Conservation (phyloP, 2,888 invertebrate genomes). For the Netelia virgata region DNA sequence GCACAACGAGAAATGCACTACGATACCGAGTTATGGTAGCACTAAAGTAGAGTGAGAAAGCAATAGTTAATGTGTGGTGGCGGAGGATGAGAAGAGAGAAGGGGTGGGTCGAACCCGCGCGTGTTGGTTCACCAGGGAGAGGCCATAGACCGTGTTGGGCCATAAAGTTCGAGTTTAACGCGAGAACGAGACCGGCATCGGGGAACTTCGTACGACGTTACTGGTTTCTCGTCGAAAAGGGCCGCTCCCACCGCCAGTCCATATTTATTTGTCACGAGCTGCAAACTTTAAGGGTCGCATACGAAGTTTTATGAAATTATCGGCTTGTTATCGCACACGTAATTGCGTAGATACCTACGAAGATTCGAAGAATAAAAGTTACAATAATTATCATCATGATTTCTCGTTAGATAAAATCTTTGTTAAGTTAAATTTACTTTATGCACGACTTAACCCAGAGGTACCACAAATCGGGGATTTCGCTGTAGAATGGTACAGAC, state of each 20-base stretch:
- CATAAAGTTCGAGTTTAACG: constrained; percentile 43
- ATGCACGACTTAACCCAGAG: too few species aligned
- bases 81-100: not conserved
- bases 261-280: not conserved
- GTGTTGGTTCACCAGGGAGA: constrained; percentile 43
- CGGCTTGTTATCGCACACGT: too few species aligned
- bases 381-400: too few species aligned
- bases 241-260: not conserved
- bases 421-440: too few species aligned
- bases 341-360: too few species aligned
- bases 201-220: not conserved
- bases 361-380: too few species aligned
- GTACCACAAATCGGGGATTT: too few species aligned
- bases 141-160: constrained; percentile 50
- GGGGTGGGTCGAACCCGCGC: constrained; percentile 20
- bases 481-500: too few species aligned
- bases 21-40: constrained; percentile 35
- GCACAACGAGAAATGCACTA: constrained; percentile 57
- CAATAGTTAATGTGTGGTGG: constrained; percentile 56
- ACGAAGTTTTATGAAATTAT: too few species aligned
- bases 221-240: too few species aligned
- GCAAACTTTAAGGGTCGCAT: too few species aligned
- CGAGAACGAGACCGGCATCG: constrained; percentile 8
- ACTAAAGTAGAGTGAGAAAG: constrained; percentile 37
- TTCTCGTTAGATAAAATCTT: too few species aligned